Conservation (phyloP, 1,140 invertebrate genomes). For the Goniozus legneri region DNA sequence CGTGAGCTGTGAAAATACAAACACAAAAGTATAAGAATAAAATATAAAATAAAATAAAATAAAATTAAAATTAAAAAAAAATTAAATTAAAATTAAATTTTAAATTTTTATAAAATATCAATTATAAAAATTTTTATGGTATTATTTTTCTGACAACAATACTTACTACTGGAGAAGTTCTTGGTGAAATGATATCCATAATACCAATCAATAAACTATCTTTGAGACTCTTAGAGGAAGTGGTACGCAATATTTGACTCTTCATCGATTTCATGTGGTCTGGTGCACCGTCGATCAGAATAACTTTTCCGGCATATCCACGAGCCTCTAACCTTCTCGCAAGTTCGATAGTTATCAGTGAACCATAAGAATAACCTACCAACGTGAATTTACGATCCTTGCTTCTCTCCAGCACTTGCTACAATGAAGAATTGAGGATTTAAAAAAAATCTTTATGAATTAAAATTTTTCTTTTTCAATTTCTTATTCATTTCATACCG, state of each 20-base stretch:
- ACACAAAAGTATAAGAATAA: slow-evolving; percentile 8
- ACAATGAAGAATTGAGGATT: not conserved
- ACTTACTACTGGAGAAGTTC: no score
- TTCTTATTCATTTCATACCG: no score
- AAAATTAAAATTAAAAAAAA: no score
- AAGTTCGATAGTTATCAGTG: slow-evolving; percentile 39
- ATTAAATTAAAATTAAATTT: not conserved
- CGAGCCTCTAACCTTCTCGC: slow-evolving; percentile 31
- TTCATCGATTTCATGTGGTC: slow-evolving; percentile 31
- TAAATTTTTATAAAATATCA: not conserved
- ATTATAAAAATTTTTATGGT: no score
- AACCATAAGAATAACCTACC: slow-evolving; percentile 46
- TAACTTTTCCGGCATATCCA: slow-evolving; percentile 31
- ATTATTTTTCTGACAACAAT: no score
- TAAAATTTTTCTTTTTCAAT: no score
- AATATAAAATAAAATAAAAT: no score
- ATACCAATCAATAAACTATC: no score
- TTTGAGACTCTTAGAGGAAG: no score
- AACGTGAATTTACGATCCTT: slow-evolving; percentile 34
- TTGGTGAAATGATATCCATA: no score
- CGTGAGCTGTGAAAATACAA: slow-evolving; percentile 37
- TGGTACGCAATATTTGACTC: no score
- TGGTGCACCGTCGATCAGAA: slow-evolving; percentile 45
- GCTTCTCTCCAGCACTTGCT: slow-evolving; percentile 28
- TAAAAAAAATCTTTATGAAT: slow-evolving; percentile 5